Base-by-base conservation (phyloP, 2,113 vertebrate species). In the Pavo muticus region DNA sequence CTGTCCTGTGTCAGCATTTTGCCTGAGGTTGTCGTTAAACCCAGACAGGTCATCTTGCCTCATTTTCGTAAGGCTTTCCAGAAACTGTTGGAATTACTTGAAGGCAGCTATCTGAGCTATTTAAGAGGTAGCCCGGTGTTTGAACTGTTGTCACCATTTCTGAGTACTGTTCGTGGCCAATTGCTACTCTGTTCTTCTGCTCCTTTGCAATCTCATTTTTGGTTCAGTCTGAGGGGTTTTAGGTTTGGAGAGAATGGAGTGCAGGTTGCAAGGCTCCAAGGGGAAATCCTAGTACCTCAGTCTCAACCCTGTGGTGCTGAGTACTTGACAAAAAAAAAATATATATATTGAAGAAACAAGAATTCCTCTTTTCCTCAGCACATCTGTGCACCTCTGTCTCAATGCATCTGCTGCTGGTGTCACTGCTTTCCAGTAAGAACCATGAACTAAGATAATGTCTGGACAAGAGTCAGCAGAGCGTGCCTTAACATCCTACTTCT, bases 21-120 rank as follows among this genome's bases (percentile, higher is more conserved):
- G 44, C 42, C 13, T 39, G 45, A 0, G 1, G 39, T 56, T 91
- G 75, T 91, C 24, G 21, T 95, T 91, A 79, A 95, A 76, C 47
- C 65, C 63, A 87, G 82, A 50, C 92, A 84, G 79, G 82, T 93
- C 84, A 84, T 60, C 60, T 75, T 80, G 40, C 63, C 73, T 71
- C 94, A 20, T 45, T 54, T 54, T 54, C 52, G 59, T 90, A 69
- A 65, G 87, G 35, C 42, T 94, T 64, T 94, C 19, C 42, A 82
- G 89, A 93, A 95, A 65, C 32, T 90, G 76, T 64, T 94, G 85
- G 90, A 74, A 68, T 74, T 94, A 44, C 87, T 88, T 94, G 75
- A 88, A 96, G 70, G 35, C 70, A 77, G 70, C 56, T 73, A 3
- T 67, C 64, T 75, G 64, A 79, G 59, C 67, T 75, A 72, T 92